Evolutionary conservation across 2,113 vertebrate species (phyloP).

Genomic region (Alectura lathami): DNA sequence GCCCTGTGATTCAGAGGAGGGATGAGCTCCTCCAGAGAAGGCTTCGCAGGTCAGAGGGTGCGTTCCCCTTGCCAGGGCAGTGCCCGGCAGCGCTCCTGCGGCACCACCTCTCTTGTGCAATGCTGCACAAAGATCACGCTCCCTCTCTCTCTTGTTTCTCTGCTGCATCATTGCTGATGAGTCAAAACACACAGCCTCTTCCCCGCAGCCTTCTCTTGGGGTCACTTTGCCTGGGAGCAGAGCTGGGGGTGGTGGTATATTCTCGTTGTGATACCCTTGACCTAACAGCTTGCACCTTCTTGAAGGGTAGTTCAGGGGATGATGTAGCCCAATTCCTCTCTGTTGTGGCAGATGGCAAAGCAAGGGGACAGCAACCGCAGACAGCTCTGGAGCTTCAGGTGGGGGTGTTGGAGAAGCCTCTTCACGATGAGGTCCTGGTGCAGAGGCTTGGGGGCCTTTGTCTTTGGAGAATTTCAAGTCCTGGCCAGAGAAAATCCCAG

Average conservation of each 20-base stretch:
- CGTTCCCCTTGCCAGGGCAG: not conserved
- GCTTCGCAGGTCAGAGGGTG: conserved; percentile 2
- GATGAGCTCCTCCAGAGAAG: not conserved
- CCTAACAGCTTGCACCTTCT: not conserved
- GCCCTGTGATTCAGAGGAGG: not conserved
- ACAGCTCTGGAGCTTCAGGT: not conserved
- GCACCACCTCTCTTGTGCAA: conserved; percentile 41
- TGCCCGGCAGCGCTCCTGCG: not conserved
- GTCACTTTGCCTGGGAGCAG: not conserved
- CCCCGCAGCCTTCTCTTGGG: not conserved
- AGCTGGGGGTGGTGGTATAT: not conserved
- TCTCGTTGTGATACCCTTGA: not conserved
- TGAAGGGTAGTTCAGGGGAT: not conserved
- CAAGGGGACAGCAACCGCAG: not conserved
- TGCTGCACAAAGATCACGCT: not conserved
- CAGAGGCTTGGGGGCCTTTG: not conserved
- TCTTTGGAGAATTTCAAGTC: not conserved
- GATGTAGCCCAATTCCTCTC: not conserved
- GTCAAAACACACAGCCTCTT: not conserved
- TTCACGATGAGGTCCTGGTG: not conserved
- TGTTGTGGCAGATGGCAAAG: not conserved
- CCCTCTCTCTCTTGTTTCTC: not conserved
- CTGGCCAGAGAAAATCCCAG: not conserved
- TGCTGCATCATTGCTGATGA: not conserved
- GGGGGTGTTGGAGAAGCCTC: not conserved